A percentile compares a stretch with the other conserved stretches of the same genome.
Evolutionary conservation across 2,797 vertebrate species (phyloP).

Genomic region (Prunella strophiata): DNA sequence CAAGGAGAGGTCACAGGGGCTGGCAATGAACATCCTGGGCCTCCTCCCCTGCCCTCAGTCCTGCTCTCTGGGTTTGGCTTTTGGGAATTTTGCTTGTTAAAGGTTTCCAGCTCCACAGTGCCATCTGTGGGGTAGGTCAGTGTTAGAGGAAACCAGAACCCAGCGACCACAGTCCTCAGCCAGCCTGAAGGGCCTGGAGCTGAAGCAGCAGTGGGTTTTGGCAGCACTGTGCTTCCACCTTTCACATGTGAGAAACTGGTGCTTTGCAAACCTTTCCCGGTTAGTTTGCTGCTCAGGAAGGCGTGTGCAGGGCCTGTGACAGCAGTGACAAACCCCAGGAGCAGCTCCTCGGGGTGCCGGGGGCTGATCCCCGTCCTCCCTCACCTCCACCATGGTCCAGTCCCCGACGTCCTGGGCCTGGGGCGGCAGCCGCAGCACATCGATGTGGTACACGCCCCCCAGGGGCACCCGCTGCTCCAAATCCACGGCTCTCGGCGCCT

Average conservation of each 20-base stretch:
- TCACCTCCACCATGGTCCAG: conserved; percentile 88
- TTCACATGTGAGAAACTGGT: rapidly evolving
- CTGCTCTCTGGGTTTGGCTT: background rate
- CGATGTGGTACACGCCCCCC: conserved; percentile 87
- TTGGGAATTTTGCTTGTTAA: background rate
- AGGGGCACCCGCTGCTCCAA: conserved; percentile 80
- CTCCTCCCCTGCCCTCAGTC: background rate
- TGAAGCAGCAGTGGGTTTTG: background rate
- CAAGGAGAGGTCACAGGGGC: background rate
- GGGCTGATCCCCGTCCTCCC: background rate
- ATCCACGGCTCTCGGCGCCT: conserved; percentile 12
- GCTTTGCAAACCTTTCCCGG: background rate
- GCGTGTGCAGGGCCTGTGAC: rapidly evolving
- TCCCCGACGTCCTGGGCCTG: conserved; percentile 75
- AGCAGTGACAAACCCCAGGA: background rate
- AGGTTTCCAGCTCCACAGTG: background rate
- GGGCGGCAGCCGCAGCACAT: conserved; percentile 82
- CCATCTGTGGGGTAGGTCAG: background rate
- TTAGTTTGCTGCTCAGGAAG: background rate
- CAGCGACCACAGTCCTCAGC: rapidly evolving
- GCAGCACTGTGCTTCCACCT: background rate
- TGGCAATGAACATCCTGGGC: rapidly evolving
- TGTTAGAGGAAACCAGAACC: rapidly evolving
- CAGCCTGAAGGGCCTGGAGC: background rate
- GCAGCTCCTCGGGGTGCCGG: background rate